Base-by-base conservation (phyloP, 30 jellyfish, hydroid and myxozoan species). In the Rhopilema esculentum region DNA sequence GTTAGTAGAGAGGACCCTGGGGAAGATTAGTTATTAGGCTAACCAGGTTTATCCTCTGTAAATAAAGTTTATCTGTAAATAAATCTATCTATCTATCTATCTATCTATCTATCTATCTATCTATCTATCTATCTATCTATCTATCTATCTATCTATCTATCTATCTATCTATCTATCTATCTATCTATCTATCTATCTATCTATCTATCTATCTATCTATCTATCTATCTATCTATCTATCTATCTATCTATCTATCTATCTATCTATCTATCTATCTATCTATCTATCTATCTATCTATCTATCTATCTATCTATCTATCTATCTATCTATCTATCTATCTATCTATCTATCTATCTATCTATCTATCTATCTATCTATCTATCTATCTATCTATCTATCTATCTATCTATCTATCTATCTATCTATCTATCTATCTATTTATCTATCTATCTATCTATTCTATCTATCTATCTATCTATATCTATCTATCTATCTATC, bases 241-340 rank as follows among this genome's bases (percentile, higher is more conserved):
- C 62, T 69, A 69, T 69, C 81, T 69, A 69, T 69, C 81, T 69
- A 69, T 69, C 81, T 69, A 69, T 22, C 81, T 69, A 69, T 30
- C 85, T 28, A 74, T 30, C 85, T 74, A 74, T 30, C 85, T 74
- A 74, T 30, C 85, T 74, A 74, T 9, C 85, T 74, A 74, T 30
- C 85, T 74, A 74, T 30, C 85, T 74, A 74, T 30, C 85, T 74
- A 74, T 30, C 85, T 9, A 74, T 30, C 85, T 74, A 74, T 30
- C 85, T 74, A 74, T 30, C 85, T 74, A 74, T 30, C 85, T 74
- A 40, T 12, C 57, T 40, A 40, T 12, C 57, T 40, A 40, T 12
- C 57, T 40, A 40, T 30, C 85, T 74, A 74, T 30, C 85, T 74
- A 74, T 30, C 85, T 74, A 74, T 30, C 85, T 74, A 74, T 30